phyloP scores from a whole-genome alignment of 2,113 vertebrate genomes.

The Dasyornis broadbenti region DNA sequence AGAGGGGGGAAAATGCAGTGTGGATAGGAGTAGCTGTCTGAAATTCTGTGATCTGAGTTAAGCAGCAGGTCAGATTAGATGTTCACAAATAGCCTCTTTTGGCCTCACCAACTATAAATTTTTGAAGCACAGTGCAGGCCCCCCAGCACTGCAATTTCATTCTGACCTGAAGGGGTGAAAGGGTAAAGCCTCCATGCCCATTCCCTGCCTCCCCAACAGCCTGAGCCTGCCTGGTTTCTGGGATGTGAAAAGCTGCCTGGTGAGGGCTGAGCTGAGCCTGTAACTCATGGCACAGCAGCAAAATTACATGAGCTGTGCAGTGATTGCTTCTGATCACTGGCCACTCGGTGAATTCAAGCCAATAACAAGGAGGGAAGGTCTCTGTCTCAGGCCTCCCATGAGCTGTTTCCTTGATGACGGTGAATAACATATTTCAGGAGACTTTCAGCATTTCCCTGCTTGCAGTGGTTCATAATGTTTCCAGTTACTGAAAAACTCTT shows the following conservation, averaged over 20 bases:
- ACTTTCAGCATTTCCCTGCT: background rate
- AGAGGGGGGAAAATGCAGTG: background rate
- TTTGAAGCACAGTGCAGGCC: background rate
- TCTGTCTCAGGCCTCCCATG: background rate
- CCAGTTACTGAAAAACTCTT: background rate
- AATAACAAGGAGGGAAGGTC: background rate
- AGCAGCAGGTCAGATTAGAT: background rate
- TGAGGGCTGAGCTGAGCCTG: background rate
- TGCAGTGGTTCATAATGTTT: background rate
- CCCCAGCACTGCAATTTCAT: background rate
- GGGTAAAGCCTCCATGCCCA: background rate
- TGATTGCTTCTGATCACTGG: background rate
- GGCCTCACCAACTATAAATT: background rate
- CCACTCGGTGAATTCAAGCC: background rate
- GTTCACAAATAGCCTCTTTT: background rate
- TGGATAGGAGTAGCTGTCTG: background rate
- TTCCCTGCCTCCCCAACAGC: background rate
- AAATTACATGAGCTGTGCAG: background rate
- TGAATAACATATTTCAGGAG: background rate
- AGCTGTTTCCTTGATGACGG: background rate
- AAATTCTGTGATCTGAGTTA: background rate
- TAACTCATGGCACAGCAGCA: background rate
- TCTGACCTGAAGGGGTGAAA: background rate
- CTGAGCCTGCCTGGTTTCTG: background rate
- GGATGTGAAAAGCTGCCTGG: background rate